Conservation (phyloP, 2,888 invertebrate genomes). For the Pelosia muscerda region DNA sequence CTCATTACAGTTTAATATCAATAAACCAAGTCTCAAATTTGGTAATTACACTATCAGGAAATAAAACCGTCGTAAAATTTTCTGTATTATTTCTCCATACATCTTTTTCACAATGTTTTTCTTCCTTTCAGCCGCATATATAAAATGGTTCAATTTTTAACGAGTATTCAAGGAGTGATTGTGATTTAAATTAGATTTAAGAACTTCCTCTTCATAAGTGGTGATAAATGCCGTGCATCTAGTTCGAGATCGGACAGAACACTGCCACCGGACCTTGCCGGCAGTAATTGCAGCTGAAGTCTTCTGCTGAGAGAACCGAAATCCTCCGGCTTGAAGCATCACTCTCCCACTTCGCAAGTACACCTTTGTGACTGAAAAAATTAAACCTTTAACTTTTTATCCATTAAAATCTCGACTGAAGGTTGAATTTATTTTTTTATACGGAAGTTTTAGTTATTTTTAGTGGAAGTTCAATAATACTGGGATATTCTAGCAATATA, state of each 20-base stretch:
- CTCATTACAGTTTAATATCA: not conserved
- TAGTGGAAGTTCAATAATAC: not conserved
- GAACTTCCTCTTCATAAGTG: slow-evolving; percentile 13
- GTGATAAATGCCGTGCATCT: slow-evolving; percentile 35
- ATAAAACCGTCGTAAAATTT: not conserved
- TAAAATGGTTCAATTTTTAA: no score
- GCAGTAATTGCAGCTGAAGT: slow-evolving; percentile 11
- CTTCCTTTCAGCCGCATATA: no score
- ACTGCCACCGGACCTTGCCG: slow-evolving; percentile 39
- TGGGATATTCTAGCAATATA: no score
- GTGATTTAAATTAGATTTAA: slow-evolving; percentile 26
- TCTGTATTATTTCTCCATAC: not conserved
- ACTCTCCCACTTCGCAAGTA: slow-evolving; percentile 22
- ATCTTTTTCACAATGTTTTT: no score
- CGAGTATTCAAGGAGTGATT: slow-evolving; percentile 26
- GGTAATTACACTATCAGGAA: not conserved
- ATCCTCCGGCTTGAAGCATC: slow-evolving; percentile 36
- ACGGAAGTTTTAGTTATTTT: not conserved
- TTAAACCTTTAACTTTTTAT: not conserved
- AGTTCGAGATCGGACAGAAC: slow-evolving; percentile 32
- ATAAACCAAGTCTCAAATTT: not conserved
- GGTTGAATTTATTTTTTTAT: no score
- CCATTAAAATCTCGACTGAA: no score
- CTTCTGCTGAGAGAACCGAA: slow-evolving; percentile 35
- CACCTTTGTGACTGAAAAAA: slow-evolving; percentile 25